Evolutionary conservation across 2,797 vertebrate genomes (phyloP), one percentile per base, ranked within the genome.

Genomic region (Falco naumanni): DNA sequence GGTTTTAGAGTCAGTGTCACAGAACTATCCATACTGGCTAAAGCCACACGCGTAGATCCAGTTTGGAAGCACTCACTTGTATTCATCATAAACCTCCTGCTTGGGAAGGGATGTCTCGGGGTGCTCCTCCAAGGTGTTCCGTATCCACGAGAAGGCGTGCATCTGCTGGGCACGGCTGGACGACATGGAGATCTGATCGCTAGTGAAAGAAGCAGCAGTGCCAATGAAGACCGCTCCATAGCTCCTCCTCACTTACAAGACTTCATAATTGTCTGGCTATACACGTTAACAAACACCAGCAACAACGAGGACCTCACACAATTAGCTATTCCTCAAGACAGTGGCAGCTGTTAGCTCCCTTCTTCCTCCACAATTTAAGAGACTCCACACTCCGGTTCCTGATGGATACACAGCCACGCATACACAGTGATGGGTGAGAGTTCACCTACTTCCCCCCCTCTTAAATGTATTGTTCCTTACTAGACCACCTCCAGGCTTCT

Each of bases 31-130:
- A 79, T 6, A 0, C 66, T 43, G 3, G 2, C 54, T 19, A 54
- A 37, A 71, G 50, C 26, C 6, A 0, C 4, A 48, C 0, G 6
- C 4, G 33, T 1, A 33, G 60, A 66, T 34, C 26, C 78, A 45
- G 12, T 33, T 16, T 14, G 2, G 34, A 4, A 66, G 34, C 48
- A 98, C 99, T 97, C 98, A 99, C 99, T 99, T 99, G 98, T 99
- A 99, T 95, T 99, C 99, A 92, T 99, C 99, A 53, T 99, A 99
- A 92, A 99, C 99, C 95, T 99, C 99, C 98, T 99, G 99, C 96
- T 99, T 99, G 96, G 99, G 99, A 39, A 99, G 99, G 65, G 99
- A 99, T 13, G 99, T 99, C 97, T 99, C 99, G 0, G 99, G 98
- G 91, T 99, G 99, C 97, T 99, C 99, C 96, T 99, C 99, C 96